phyloP scores from a whole-genome alignment of 2,113 vertebrate genomes.

The Phodopus roborovskii region DNA sequence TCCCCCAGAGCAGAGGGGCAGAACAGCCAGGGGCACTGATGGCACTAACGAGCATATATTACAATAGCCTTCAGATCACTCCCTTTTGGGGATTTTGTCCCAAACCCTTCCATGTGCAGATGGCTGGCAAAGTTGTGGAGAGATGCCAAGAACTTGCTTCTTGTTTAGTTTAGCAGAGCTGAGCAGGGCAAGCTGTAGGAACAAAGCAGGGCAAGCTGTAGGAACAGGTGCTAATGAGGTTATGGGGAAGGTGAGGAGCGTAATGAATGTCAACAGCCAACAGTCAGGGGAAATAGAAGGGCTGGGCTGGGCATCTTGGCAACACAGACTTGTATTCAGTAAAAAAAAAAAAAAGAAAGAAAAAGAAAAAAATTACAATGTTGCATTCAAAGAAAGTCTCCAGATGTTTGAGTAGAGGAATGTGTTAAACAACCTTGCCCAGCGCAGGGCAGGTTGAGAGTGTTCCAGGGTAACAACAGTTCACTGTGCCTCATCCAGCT shows the following conservation, averaged over 20 bases:
- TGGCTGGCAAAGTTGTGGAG: neutral
- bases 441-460: neutral
- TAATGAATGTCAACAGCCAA: conserved; percentile 27
- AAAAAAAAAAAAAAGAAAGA: no score
- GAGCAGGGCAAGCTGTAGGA: neutral
- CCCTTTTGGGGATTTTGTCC: neutral
- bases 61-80: neutral
- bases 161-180: conserved; percentile 36
- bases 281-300: neutral
- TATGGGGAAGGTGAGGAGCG: conserved; percentile 12
- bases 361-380: no score
- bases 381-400: conserved; percentile 15
- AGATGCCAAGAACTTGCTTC: neutral
- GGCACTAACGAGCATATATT: neutral
- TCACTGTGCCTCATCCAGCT: neutral
- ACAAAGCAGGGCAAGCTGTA: neutral
- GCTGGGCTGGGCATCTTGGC: neutral
- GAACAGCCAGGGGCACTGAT: neutral
- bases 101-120: neutral
- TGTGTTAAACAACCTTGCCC: neutral
- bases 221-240: conserved; percentile 46
- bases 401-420: neutral
- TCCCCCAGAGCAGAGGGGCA: neutral
- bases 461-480: neutral
- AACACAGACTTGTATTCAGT: neutral